phyloP scores from a whole-genome alignment of 2,888 invertebrate genomes.

The Lymantria dispar region DNA sequence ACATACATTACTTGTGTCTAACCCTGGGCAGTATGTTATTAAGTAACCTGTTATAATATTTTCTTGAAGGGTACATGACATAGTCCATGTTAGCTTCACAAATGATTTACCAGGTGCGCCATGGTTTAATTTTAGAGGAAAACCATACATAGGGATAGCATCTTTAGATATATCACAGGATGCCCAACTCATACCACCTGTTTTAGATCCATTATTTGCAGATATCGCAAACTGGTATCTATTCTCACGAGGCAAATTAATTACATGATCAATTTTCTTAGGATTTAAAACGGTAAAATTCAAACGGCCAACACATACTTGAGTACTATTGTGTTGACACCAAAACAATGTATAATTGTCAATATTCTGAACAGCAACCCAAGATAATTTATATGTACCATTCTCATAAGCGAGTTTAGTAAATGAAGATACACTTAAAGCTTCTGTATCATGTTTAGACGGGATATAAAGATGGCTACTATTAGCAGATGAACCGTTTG shows the following conservation, averaged over 20 bases:
- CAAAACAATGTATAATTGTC: slow-evolving; percentile 92
- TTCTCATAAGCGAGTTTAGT: slow-evolving; percentile 88
- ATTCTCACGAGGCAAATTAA: slow-evolving; percentile 82
- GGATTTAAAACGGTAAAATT: slow-evolving; percentile 64
- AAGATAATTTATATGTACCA: slow-evolving; percentile 88
- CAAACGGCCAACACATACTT: slow-evolving; percentile 80
- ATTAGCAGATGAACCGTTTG: slow-evolving; percentile 80
- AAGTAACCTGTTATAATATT: slow-evolving; percentile 88
- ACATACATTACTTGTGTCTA: slow-evolving; percentile 79
- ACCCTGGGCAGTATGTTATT: slow-evolving; percentile 87
- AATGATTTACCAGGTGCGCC: slow-evolving; percentile 62
- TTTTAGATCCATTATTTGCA: slow-evolving; percentile 85
- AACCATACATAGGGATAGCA: slow-evolving; percentile 80
- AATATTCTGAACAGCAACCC: slow-evolving; percentile 83
- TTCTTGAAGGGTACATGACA: slow-evolving; percentile 88
- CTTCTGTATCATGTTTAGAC: slow-evolving; percentile 63
- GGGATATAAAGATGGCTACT: slow-evolving; percentile 85
- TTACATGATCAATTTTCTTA: slow-evolving; percentile 75
- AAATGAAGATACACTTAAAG: slow-evolving; percentile 80
- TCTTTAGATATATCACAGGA: slow-evolving; percentile 83
- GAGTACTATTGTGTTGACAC: slow-evolving; percentile 81
- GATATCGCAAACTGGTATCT: slow-evolving; percentile 91
- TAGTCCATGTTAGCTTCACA: slow-evolving; percentile 86
- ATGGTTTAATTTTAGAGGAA: slow-evolving; percentile 59
- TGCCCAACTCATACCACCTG: slow-evolving; percentile 94